phyloP scores from a whole-genome alignment of 1,140 invertebrate genomes.

The Leguminivora glycinivorella region DNA sequence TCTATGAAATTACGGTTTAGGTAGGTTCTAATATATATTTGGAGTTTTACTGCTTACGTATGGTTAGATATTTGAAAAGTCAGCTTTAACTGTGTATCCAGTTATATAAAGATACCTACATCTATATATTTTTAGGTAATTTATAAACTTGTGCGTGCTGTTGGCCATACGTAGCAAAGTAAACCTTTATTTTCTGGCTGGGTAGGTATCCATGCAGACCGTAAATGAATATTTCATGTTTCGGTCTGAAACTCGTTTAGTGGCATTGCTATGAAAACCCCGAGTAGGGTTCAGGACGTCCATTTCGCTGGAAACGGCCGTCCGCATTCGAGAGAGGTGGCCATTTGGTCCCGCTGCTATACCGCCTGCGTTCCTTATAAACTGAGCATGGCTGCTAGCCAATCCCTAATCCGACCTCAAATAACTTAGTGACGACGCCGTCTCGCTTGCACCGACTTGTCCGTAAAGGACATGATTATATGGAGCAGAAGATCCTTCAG shows the following conservation, averaged over 20 bases:
- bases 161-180: not conserved
- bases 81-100: too few species aligned
- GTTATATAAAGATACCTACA: too few species aligned
- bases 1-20: too few species aligned
- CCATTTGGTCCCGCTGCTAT: slow-evolving; percentile 62
- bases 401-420: slow-evolving; percentile 34
- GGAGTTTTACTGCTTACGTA: too few species aligned
- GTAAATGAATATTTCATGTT: slow-evolving; percentile 11
- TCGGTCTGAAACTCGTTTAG: slow-evolving; percentile 26
- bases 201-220: not conserved
- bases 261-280: slow-evolving; percentile 43
- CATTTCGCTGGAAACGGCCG: slow-evolving; percentile 63
- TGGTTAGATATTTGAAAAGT: too few species aligned
- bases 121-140: too few species aligned
- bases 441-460: not conserved
- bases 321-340: slow-evolving; percentile 63
- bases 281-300: slow-evolving; percentile 48
- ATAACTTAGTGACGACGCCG: not conserved
- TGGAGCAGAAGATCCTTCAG: not conserved
- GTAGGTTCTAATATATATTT: too few species aligned
- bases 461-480: slow-evolving; percentile 13
- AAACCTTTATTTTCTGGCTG: not conserved
- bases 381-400: slow-evolving; percentile 58
- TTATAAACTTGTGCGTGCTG: not conserved
- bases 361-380: slow-evolving; percentile 69